Base-by-base conservation (phyloP, 2,797 vertebrate species). In the Dallia pectoralis region DNA sequence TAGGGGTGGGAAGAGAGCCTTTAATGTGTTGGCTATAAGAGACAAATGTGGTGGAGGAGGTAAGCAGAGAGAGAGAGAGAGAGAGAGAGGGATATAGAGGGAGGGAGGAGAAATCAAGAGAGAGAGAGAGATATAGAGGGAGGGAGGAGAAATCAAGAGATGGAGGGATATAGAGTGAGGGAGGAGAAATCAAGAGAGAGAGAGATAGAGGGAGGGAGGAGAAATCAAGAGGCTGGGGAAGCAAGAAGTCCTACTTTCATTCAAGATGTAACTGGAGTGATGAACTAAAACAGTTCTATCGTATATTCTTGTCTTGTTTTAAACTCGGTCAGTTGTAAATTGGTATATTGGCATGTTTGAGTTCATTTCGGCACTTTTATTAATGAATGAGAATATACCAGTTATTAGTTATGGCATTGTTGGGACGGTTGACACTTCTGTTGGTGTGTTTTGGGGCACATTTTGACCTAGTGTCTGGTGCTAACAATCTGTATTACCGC, bases 401-500 rank as follows among this genome's bases (percentile, higher is more conserved):
- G n/a, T 47, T 33, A 53, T 44, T 67, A n/a, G 40, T 16, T 16
- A 48, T 68, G 66, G 40, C 44, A 9, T 32, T 75, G 15, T 71
- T 40, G 69, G 80, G 68, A 53, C 77, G 61, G 69, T 32, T 86
- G 73, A 69, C 85, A 82, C 74, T 91, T 25, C 70, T 81, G 69
- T 59, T 89, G 44, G 4, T 73, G 36, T 70, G 77, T 65, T 40
- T 89, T 9, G 87, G 86, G 64, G 47, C 80, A 9, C 70, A 89
- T 70, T 79, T 87, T 0, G 74, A 70, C 87, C 79, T 91, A 76
- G 83, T 85, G 14, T 79, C 82, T 1, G 83, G 89, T 1, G 77
- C 89, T 0, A 89, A 92, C 74, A 90, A 90, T 66, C 88, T 86
- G 0, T 82, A 89, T 67, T 89, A 93, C 76, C 92, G 75, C 77